phyloP scores from a whole-genome alignment of 1,140 invertebrate species.

The Drosophila biarmipes region DNA sequence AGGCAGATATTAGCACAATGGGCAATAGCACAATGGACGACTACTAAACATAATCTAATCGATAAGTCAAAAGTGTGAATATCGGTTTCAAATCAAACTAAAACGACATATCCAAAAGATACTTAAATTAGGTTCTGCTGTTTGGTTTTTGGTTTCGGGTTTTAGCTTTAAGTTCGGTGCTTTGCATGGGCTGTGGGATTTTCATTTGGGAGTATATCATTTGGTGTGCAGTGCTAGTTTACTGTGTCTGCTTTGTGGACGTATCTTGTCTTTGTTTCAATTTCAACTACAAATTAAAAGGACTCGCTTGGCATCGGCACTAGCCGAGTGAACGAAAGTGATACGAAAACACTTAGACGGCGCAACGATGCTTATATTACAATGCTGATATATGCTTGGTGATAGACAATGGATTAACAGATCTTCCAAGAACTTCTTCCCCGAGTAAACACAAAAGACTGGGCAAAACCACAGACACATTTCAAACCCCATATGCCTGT shows the following conservation, averaged over 20 bases:
- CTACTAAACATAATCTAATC: conserved; percentile 21
- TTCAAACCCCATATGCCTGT: too few species aligned
- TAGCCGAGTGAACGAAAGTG: conserved; percentile 37
- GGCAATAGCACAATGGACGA: background rate
- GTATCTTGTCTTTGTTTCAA: conserved; percentile 8
- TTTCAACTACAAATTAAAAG: conserved; percentile 49
- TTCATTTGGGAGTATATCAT: conserved; percentile 38
- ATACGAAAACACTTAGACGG: conserved; percentile 39
- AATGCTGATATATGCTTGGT: conserved; percentile 31
- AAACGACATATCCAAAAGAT: conserved; percentile 40
- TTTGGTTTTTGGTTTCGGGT: conserved; percentile 4
- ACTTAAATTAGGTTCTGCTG: conserved; percentile 12
- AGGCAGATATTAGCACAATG: conserved; percentile 20
- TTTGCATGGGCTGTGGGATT: conserved; percentile 4
- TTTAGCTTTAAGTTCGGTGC: conserved; percentile 12
- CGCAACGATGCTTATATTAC: conserved; percentile 35
- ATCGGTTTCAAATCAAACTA: conserved; percentile 42
- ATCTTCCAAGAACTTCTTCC: background rate
- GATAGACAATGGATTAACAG: background rate
- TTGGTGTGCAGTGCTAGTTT: conserved; percentile 49
- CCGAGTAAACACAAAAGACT: too few species aligned
- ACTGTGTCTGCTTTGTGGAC: conserved; percentile 11
- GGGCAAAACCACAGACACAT: too few species aligned
- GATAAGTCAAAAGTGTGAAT: conserved; percentile 20
- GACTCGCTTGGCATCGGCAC: conserved; percentile 47